Base-by-base conservation (phyloP, 2,797 vertebrate species). In the Enteromius treurensis region DNA sequence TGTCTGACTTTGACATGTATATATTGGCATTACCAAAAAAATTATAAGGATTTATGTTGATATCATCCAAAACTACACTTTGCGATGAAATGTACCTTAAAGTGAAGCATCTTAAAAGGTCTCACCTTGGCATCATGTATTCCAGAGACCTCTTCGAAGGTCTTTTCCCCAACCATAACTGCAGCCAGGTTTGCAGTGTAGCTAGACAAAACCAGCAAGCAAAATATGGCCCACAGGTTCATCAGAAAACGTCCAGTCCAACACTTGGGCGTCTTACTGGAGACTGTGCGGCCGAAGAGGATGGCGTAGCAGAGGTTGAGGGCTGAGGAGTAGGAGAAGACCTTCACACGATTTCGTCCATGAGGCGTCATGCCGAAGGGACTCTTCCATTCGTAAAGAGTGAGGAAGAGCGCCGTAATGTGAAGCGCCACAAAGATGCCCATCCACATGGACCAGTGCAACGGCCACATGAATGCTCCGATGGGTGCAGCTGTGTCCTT, bases 181-280 rank as follows among this genome's bases (percentile, higher is more conserved):
- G 97, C 97, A 0, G 97, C 97, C 14, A 99, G 94, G 91, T 99
- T 98, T 88, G 97, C 98, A 0, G 97, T 99, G 92, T 98, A 98
- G 92, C 97, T 98, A 88, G 97, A 99, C 85, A 99, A 95, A 89
- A 99, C 97, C 29, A 99, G 93, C 86, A 99, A 93, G 91, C 97
- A 99, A 93, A 99, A 99, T 86, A 99, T 97, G 86, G 97, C 97
- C 97, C 97, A 99, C 11, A 99, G 96, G 93, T 98, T 98, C 98
- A 99, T 98, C 85, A 99, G 94, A 88, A 99, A 97, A 19, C 98
- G 96, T 0, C 97, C 97, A 0, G 97, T 98, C 94, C 97, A 97
- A 89, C 97, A 99, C 88, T 98, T 98, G 65, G 98, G 97, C 0
- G 97, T 98, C 92, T 97, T 97, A 90, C 97, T 97, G 83, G 96